phyloP scores from a whole-genome alignment of 2,113 vertebrate species.

The Leiothrix lutea region DNA sequence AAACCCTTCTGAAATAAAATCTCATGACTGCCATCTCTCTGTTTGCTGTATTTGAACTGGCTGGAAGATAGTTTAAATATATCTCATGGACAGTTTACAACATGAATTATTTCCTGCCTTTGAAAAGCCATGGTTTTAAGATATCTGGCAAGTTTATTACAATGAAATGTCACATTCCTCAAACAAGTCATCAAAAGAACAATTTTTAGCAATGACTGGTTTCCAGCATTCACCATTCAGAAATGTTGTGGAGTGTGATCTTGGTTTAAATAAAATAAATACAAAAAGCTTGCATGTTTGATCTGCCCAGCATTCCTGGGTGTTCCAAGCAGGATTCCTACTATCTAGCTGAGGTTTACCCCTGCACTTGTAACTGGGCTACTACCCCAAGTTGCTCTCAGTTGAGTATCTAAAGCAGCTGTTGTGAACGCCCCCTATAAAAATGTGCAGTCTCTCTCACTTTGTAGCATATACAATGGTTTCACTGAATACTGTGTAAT shows the following conservation, averaged over 20 bases:
- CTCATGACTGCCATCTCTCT: not conserved
- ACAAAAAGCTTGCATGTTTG: not conserved
- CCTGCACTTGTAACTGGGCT: not conserved
- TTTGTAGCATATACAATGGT: not conserved
- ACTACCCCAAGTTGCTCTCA: not conserved
- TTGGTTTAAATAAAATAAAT: not conserved
- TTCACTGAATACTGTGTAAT: not conserved
- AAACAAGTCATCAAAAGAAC: not conserved
- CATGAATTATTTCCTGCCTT: slow-evolving; percentile 29
- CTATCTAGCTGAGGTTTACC: not conserved
- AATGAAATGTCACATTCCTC: not conserved
- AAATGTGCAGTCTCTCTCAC: not conserved
- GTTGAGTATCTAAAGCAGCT: not conserved
- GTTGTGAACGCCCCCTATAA: not conserved
- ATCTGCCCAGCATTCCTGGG: not conserved
- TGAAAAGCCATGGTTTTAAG: not conserved
- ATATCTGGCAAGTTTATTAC: slow-evolving; percentile 22
- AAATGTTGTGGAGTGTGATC: not conserved
- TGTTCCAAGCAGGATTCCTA: not conserved
- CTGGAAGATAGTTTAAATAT: slow-evolving; percentile 15
- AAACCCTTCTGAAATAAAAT: not conserved
- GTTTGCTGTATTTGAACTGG: slow-evolving; percentile 13
- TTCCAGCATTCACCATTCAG: not conserved
- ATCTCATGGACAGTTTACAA: slow-evolving; percentile 20
- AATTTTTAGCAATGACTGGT: slow-evolving; percentile 4